Percentiles rank a stretch among this genome's conserved stretches.
These are phyloP conservation scores for Parnassius apollo DNA, from an alignment of 2,888 invertebrate species.

Conservation along the genomic window DNA sequence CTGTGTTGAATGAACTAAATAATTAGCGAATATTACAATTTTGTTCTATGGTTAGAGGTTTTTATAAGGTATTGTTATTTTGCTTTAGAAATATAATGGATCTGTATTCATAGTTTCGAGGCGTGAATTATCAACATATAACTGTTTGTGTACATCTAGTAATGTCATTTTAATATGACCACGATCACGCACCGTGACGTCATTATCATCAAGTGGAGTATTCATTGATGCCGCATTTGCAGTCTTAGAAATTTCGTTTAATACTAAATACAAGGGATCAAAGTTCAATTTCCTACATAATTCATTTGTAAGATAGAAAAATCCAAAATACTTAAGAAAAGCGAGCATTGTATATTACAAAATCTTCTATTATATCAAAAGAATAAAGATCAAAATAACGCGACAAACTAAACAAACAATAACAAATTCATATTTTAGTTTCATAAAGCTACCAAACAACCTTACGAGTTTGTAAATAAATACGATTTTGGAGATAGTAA, in stretches of 20 bases:
- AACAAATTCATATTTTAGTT: slow-evolving; percentile 1
- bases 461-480: slow-evolving; percentile 32
- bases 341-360: slow-evolving; percentile 43
- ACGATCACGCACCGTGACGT: slow-evolving; percentile 67
- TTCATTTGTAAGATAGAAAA: slow-evolving; percentile 14
- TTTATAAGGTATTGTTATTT: not conserved
- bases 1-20: no score
- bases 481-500: not conserved
- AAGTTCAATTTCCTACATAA: slow-evolving; percentile 3
- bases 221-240: slow-evolving; percentile 25
- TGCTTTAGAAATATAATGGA: slow-evolving; percentile 19
- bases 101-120: slow-evolving; percentile 34
- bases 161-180: slow-evolving; percentile 77
- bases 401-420: slow-evolving; percentile 30
- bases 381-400: slow-evolving; percentile 49
- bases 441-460: not conserved
- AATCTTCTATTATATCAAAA: slow-evolving; percentile 43
- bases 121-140: slow-evolving; percentile 67
- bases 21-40: no score
- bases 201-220: slow-evolving; percentile 56
- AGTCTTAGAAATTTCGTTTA: slow-evolving; percentile 14
- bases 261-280: slow-evolving; percentile 24
- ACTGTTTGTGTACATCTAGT: slow-evolving; percentile 62
- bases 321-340: slow-evolving; percentile 35
- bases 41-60: no score